Conservation (phyloP, 2,797 vertebrate genomes). For the Carcharodon carcharias region DNA sequence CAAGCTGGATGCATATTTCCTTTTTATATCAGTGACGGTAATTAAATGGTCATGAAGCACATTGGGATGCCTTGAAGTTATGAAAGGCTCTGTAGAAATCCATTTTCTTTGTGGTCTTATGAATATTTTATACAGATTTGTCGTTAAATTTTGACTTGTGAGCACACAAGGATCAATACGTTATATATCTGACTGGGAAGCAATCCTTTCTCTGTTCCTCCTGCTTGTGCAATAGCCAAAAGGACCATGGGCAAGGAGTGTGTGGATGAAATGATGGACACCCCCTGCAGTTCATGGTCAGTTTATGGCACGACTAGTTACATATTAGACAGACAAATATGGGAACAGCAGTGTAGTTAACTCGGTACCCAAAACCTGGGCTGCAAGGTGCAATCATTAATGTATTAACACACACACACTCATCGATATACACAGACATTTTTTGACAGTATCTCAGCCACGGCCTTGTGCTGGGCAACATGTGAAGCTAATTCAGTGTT, state of each 20-base stretch:
- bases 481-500: neutral
- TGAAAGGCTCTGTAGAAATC: neutral
- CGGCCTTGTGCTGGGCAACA: neutral
- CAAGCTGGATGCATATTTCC: neutral
- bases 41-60: neutral
- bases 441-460: neutral
- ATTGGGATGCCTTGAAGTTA: neutral
- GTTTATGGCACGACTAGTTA: neutral
- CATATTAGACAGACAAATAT: neutral
- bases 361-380: neutral
- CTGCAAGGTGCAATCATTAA: neutral
- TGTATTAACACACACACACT: neutral
- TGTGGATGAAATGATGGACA: neutral
- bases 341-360: neutral
- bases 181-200: too few species aligned
- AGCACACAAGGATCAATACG: neutral
- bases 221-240: neutral
- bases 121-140: neutral
- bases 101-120: neutral
- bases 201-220: neutral
- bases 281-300: neutral
- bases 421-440: neutral
- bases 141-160: neutral
- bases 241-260: neutral
- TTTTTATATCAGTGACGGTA: neutral